A percentile compares a stretch with the other conserved stretches of the same genome.
phyloP scores from a whole-genome alignment of 2,113 vertebrate species.

The Gallinago media region DNA sequence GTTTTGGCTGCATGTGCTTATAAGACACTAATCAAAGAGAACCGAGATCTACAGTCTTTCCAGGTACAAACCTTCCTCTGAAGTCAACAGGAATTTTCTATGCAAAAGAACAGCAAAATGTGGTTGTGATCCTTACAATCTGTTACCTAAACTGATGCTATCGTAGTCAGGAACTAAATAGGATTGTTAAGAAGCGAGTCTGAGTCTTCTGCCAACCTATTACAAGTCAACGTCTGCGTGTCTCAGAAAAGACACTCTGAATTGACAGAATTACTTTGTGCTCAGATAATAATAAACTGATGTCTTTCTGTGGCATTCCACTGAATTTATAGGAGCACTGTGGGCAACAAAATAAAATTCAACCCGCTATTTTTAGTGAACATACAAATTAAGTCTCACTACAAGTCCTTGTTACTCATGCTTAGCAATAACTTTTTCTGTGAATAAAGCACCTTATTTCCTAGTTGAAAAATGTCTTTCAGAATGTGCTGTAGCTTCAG shows the following conservation, averaged over 20 bases:
- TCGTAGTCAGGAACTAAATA: not conserved
- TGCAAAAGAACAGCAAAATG: not conserved
- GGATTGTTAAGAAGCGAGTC: constrained; percentile 2
- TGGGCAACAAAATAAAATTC: constrained; percentile 12
- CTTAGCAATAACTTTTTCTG: not conserved
- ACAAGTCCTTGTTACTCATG: not conserved
- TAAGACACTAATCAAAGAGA: not conserved
- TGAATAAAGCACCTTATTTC: not conserved
- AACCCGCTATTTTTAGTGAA: not conserved
- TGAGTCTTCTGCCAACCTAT: constrained; percentile 23
- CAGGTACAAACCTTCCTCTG: not conserved
- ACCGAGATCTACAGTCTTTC: not conserved
- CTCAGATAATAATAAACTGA: constrained; percentile 14
- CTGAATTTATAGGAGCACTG: constrained; percentile 25
- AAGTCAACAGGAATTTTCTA: not conserved
- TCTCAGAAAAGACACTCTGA: constrained; percentile 22
- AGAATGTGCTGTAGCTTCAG: not conserved
- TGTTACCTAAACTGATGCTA: not conserved
- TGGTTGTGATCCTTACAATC: not conserved
- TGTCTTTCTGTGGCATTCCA: not conserved
- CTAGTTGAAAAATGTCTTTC: not conserved
- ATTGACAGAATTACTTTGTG: constrained; percentile 14
- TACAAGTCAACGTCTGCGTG: constrained; percentile 6
- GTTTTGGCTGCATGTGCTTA: not conserved
- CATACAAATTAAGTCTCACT: not conserved